Conservation (phyloP, 2,888 invertebrate genomes). For the Lapara coniferarum region DNA sequence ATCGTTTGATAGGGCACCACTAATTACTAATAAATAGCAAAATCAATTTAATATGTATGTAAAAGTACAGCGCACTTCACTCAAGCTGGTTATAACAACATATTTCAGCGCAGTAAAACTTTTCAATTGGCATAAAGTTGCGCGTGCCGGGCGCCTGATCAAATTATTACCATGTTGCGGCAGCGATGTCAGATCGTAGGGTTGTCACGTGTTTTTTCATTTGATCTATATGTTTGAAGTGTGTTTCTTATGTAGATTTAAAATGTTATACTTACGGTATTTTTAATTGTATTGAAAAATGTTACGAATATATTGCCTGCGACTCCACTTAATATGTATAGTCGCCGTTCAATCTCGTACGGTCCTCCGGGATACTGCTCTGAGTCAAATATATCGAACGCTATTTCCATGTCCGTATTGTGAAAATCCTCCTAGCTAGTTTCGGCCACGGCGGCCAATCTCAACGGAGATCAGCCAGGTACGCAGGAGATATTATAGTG, state of each 20-base stretch:
- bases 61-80: conserved; percentile 42
- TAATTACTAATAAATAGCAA: conserved; percentile 37
- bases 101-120: conserved; percentile 72
- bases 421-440: too few species aligned
- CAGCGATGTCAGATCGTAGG: conserved; percentile 53
- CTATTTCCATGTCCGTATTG: too few species aligned
- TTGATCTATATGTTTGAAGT: not conserved
- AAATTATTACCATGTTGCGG: conserved; percentile 80
- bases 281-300: too few species aligned
- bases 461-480: too few species aligned
- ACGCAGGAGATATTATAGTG: too few species aligned
- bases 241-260: not conserved
- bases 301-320: too few species aligned
- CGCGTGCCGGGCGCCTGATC: conserved; percentile 67
- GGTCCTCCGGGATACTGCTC: too few species aligned
- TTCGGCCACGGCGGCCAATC: too few species aligned
- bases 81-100: conserved; percentile 67
- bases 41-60: conserved; percentile 46
- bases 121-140: conserved; percentile 48
- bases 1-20: conserved; percentile 21
- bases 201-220: conserved; percentile 13
- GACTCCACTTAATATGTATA: too few species aligned
- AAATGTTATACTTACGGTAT: too few species aligned
- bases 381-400: too few species aligned
- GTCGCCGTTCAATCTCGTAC: too few species aligned